Conservation (phyloP, 2,888 invertebrate species). For the Dasysyrphus albostriatus region DNA sequence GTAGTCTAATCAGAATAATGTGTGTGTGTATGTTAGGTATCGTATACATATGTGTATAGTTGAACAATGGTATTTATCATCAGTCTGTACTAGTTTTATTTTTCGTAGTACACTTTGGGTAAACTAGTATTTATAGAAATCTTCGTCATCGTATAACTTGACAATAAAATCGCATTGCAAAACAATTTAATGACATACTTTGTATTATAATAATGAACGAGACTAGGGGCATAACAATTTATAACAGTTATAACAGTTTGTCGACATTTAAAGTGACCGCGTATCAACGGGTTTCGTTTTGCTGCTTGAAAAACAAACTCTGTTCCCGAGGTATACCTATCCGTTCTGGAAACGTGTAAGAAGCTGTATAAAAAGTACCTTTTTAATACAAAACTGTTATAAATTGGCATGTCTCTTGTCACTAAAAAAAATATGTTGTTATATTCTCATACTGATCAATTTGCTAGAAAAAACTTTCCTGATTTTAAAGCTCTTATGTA, state of each 20-base stretch:
- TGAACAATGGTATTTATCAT: constrained; percentile 5
- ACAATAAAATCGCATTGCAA: constrained; percentile 72
- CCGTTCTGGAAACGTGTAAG: no score
- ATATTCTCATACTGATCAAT: not conserved
- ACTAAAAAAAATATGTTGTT: constrained; percentile 25
- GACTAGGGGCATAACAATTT: no score
- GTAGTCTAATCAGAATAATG: not conserved
- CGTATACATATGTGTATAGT: not conserved
- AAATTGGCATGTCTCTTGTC: no score
- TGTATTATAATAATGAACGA: not conserved
- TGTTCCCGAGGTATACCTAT: no score
- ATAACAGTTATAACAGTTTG: not conserved
- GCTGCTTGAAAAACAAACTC: no score
- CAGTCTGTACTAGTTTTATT: not conserved
- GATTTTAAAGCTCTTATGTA: not conserved
- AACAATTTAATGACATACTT: constrained; percentile 40
- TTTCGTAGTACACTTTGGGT: constrained; percentile 5
- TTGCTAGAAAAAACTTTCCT: not conserved
- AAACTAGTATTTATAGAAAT: constrained; percentile 9
- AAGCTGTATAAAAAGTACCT: no score
- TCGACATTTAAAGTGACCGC: no score
- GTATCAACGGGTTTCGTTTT: no score
- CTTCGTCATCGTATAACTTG: constrained; percentile 38
- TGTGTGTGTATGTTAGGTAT: constrained; percentile 10
- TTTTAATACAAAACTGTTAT: no score